Percentiles rank a stretch among this genome's conserved stretches.
These are phyloP conservation scores for Drosophila parthenogenetica DNA, from an alignment of 2,888 invertebrate genomes.

Conservation along the genomic window DNA sequence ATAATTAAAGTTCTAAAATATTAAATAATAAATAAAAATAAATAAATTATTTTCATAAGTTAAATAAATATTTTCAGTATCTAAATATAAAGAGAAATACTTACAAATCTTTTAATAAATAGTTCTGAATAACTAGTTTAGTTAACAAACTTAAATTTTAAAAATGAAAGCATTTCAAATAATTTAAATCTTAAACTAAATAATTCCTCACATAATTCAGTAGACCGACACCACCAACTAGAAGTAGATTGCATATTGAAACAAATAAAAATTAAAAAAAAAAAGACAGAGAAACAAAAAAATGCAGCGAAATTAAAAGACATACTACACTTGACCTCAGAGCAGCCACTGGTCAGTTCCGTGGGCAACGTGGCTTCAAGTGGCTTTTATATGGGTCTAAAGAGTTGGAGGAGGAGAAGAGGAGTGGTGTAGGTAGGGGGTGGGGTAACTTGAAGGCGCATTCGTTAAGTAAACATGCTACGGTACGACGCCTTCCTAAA, in stretches of 20 bases:
- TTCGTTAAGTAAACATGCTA: constrained; percentile 80
- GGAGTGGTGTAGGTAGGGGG: not conserved
- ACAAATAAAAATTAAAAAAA: constrained; percentile 59
- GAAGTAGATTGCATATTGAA: constrained; percentile 50
- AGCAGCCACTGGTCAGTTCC: constrained; percentile 56
- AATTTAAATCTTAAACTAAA: not conserved
- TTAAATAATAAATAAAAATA: too few species aligned
- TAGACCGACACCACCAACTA: constrained; percentile 47
- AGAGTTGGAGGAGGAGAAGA: not conserved
- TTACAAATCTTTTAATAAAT: too few species aligned
- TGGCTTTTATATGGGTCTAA: constrained; percentile 54
- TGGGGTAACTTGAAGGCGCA: constrained; percentile 53
- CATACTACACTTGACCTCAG: constrained; percentile 70
- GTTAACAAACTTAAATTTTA: too few species aligned
- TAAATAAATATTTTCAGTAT: too few species aligned
- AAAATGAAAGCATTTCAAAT: constrained; percentile 3
- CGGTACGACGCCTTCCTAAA: constrained; percentile 79
- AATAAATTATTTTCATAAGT: too few species aligned
- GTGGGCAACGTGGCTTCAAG: constrained; percentile 62
- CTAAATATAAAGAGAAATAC: too few species aligned
- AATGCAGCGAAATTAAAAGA: constrained; percentile 54
- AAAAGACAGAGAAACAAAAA: constrained; percentile 2
- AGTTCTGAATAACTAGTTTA: too few species aligned
- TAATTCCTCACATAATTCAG: constrained; percentile 73
- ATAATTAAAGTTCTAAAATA: too few species aligned